These are phyloP conservation scores for Brachionus paranguensis DNA, from an alignment of 1,140 invertebrate species.

Conservation along the genomic window DNA sequence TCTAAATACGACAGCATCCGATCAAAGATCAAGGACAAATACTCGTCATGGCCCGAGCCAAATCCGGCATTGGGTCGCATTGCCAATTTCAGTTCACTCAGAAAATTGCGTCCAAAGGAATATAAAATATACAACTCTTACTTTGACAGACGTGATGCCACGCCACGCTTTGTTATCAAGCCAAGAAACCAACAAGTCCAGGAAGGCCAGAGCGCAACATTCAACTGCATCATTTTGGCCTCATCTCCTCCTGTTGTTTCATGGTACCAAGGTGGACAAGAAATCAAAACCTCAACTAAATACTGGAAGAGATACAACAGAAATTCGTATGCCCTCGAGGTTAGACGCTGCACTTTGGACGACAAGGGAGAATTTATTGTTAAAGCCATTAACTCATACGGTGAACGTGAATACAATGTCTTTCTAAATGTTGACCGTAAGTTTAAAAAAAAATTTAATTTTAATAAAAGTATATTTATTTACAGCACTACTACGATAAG, in stretches of 20 bases:
- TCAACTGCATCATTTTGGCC: constrained; percentile 91
- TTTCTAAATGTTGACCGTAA: constrained; percentile 86
- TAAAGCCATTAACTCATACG: constrained; percentile 92
- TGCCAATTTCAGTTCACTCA: constrained; percentile 91
- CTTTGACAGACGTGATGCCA: constrained; percentile 86
- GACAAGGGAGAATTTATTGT: constrained; percentile 96
- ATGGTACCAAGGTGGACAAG: constrained; percentile 87
- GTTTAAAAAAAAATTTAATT: neutral
- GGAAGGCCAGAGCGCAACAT: constrained; percentile 92
- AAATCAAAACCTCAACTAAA: constrained; percentile 93
- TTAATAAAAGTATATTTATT: no score
- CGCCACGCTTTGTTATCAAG: constrained; percentile 91
- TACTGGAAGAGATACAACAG: constrained; percentile 96
- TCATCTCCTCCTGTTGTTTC: constrained; percentile 84
- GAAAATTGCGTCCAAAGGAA: constrained; percentile 89
- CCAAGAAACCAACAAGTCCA: constrained; percentile 88
- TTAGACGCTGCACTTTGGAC: constrained; percentile 85
- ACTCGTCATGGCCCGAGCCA: constrained; percentile 80
- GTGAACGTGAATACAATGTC: constrained; percentile 86
- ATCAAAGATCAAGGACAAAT: constrained; percentile 69
- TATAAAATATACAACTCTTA: constrained; percentile 91
- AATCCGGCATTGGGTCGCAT: constrained; percentile 86
- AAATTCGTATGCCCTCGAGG: constrained; percentile 93
- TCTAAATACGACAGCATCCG: constrained; percentile 77
- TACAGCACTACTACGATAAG: no score